A percentile compares a stretch with the other conserved stretches of the same genome.
Conservation (phyloP, 2,113 vertebrate species). For the Condylura cristata region DNA sequence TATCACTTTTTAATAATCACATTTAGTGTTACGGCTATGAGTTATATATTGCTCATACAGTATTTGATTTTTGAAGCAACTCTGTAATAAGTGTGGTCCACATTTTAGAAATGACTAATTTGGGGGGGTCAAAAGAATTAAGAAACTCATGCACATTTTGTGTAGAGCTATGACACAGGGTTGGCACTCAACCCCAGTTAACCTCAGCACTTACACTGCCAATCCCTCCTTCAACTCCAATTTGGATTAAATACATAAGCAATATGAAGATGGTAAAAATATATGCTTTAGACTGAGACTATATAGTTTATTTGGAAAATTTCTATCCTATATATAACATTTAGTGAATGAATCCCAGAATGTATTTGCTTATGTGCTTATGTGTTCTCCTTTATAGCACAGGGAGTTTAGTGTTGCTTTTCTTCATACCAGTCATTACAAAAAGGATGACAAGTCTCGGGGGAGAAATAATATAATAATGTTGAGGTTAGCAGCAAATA, state of each 20-base stretch:
- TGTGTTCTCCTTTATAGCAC: neutral
- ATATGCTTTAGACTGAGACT: neutral
- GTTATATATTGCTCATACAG: neutral
- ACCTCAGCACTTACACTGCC: neutral
- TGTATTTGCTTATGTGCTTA: neutral
- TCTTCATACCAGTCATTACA: neutral
- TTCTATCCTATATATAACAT: neutral
- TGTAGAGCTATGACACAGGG: neutral
- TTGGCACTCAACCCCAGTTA: neutral
- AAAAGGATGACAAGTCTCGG: neutral
- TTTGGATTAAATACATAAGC: neutral
- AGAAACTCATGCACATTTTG: neutral
- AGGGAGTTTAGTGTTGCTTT: neutral
- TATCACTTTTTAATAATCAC: slow-evolving; percentile 54
- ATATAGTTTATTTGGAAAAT: neutral
- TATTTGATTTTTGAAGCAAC: slow-evolving; percentile 38
- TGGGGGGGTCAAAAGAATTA: neutral
- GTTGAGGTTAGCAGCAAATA: neutral
- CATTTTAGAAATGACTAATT: slow-evolving; percentile 26
- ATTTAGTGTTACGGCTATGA: slow-evolving; percentile 30
- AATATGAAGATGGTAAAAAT: neutral
- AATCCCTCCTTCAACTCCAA: neutral
- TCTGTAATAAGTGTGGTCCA: slow-evolving; percentile 23
- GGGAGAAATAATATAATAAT: neutral
- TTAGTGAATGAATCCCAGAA: neutral